Percentiles rank a stretch among this genome's conserved stretches.
phyloP scores from a whole-genome alignment of 2,113 vertebrate species.

The Ascaphus truei region DNA sequence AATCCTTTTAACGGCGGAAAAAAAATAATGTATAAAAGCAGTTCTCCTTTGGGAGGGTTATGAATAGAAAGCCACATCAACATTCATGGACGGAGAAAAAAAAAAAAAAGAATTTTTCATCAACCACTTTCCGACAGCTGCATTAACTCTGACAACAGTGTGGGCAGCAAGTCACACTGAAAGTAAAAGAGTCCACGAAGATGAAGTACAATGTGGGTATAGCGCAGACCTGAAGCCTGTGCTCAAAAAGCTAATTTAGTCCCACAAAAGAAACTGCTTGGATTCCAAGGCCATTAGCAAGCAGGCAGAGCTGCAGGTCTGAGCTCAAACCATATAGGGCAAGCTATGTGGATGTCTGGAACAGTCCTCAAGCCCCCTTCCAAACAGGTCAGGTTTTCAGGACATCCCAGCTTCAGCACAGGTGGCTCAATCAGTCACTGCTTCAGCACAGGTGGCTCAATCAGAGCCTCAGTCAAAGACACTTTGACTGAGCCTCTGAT shows the following conservation, averaged over 20 bases:
- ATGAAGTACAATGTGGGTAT: neutral
- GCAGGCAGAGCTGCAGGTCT: neutral
- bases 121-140: neutral
- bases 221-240: neutral
- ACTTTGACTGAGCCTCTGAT: too few relatives aligned
- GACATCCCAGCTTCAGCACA: too few relatives aligned
- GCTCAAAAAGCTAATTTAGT: neutral
- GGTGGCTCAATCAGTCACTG: too few relatives aligned
- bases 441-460: too few relatives aligned
- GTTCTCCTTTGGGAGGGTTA: neutral
- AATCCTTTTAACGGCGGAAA: conserved; percentile 8
- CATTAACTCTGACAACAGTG: conserved; percentile 2
- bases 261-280: neutral
- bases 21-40: neutral
- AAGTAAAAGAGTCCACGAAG: too few relatives aligned
- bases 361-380: too few relatives aligned
- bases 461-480: too few relatives aligned
- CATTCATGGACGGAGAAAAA: neutral
- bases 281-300: conserved; percentile 2
- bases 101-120: neutral
- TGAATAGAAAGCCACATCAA: conserved; percentile 1
- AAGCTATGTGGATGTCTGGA: neutral
- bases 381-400: too few relatives aligned
- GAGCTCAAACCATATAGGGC: neutral
- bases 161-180: conserved; percentile 7